phyloP scores from a whole-genome alignment of 2,113 vertebrate genomes.

The Galemys pyrenaicus region DNA sequence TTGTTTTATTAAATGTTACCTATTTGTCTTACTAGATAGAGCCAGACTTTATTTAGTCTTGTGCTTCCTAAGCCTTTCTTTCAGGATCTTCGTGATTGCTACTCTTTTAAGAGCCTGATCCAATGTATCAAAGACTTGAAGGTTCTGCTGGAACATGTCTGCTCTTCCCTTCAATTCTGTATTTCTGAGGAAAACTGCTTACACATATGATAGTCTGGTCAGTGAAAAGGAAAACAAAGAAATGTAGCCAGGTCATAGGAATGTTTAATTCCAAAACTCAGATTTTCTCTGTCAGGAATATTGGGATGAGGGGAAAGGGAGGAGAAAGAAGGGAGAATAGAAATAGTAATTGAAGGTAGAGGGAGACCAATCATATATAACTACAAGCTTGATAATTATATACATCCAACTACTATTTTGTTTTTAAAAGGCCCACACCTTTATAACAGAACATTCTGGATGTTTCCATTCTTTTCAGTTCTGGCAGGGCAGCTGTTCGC shows the following conservation, averaged over 20 bases:
- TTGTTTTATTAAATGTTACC: not conserved
- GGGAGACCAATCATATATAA: not conserved
- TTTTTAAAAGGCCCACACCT: not conserved
- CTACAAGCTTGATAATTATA: not conserved
- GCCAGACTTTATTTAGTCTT: not conserved
- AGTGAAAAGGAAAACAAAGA: not conserved
- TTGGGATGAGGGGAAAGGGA: not conserved
- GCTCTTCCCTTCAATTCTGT: not conserved
- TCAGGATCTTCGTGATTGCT: not conserved
- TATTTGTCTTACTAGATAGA: not conserved
- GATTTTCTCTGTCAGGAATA: not conserved
- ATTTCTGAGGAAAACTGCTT: conserved; percentile 2
- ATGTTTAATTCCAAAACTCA: not conserved
- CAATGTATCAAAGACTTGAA: not conserved
- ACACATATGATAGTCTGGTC: not conserved
- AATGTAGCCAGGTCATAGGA: not conserved
- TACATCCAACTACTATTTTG: not conserved
- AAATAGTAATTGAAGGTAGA: not conserved
- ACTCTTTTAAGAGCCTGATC: not conserved
- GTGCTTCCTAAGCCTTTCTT: not conserved
- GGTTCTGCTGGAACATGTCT: not conserved
- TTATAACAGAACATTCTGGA: not conserved
- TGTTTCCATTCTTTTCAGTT: not conserved
- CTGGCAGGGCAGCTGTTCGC: not conserved
- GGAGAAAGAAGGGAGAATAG: not conserved